These are phyloP conservation scores for Melanostigma gelatinosum DNA, from an alignment of 2,113 vertebrate genomes.

Conservation along the genomic window DNA sequence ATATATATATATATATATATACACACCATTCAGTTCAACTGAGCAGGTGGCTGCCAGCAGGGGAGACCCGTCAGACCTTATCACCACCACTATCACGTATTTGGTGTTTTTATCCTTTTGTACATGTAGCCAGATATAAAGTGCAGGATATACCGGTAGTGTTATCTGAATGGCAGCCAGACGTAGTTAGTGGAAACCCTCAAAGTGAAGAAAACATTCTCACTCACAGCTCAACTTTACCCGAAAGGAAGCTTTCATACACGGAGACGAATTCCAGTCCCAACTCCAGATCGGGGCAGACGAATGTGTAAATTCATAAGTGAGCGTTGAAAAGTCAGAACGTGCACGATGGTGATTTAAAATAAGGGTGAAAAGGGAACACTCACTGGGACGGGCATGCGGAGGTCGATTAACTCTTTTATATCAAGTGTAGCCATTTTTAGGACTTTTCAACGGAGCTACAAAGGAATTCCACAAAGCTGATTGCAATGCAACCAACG, in stretches of 20 bases:
- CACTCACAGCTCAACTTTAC: conserved; percentile 4
- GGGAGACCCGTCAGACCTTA: conserved; percentile 4
- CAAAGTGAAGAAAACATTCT: conserved; percentile 16
- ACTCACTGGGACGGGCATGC: conserved; percentile 25
- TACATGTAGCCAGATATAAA: conserved; percentile 8
- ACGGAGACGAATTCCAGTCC: conserved; percentile 41
- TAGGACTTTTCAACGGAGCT: conserved; percentile 16
- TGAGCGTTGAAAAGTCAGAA: conserved; percentile 16
- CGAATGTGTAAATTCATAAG: conserved; percentile 61
- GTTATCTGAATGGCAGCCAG: conserved; percentile 25
- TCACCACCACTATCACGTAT: neutral
- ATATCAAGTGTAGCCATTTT: conserved; percentile 8
- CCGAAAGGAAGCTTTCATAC: neutral
- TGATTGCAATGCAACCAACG: conserved; percentile 37
- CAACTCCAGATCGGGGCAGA: conserved; percentile 42
- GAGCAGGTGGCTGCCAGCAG: conserved; percentile 27
- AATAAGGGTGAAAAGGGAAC: conserved; percentile 2
- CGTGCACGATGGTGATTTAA: conserved; percentile 25
- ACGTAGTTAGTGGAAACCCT: conserved; percentile 12
- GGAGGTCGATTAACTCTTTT: conserved; percentile 29
- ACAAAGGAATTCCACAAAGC: neutral
- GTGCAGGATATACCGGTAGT: neutral
- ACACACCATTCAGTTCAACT: conserved; percentile 4
- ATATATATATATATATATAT: neutral
- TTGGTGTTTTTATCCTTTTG: conserved; percentile 1